These are phyloP conservation scores for Aquatica leii DNA, from an alignment of 2,888 invertebrate genomes.

Conservation along the genomic window DNA sequence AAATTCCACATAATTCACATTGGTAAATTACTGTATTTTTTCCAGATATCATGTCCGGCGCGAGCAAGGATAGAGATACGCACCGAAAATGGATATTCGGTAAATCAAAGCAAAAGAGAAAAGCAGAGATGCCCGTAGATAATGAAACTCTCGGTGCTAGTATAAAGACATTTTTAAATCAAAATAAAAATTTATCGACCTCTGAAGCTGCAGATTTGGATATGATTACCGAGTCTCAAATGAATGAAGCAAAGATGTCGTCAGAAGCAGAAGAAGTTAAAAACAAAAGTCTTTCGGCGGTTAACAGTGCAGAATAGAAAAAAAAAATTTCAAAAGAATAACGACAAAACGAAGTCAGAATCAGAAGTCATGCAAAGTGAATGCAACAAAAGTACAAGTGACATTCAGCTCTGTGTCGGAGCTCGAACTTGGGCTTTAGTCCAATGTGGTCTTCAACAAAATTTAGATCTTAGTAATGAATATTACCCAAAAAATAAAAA, in stretches of 20 bases:
- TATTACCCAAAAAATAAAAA: background rate
- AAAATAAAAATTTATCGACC: background rate
- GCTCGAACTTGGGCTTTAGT: background rate
- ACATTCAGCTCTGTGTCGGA: background rate
- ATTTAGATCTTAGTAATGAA: slow-evolving; percentile 4
- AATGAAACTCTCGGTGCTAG: background rate
- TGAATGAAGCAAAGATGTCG: slow-evolving; percentile 2
- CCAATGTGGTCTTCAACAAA: slow-evolving; percentile 2
- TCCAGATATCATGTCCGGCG: background rate
- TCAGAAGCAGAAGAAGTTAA: slow-evolving; percentile 2
- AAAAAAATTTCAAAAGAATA: background rate
- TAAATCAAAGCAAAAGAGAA: background rate
- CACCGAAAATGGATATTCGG: no score
- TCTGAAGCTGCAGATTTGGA: slow-evolving; percentile 2
- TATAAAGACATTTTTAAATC: background rate
- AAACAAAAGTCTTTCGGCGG: background rate
- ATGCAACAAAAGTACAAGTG: background rate
- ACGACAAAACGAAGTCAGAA: slow-evolving; percentile 1
- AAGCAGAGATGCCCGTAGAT: background rate
- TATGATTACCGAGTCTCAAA: background rate
- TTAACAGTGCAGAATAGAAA: background rate
- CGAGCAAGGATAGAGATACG: no score
- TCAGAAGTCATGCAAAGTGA: background rate
- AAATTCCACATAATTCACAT: slow-evolving; percentile 4
- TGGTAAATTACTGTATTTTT: slow-evolving; percentile 3